Conservation (phyloP, 2,113 vertebrate genomes). For the Herpailurus yagouaroundi region DNA sequence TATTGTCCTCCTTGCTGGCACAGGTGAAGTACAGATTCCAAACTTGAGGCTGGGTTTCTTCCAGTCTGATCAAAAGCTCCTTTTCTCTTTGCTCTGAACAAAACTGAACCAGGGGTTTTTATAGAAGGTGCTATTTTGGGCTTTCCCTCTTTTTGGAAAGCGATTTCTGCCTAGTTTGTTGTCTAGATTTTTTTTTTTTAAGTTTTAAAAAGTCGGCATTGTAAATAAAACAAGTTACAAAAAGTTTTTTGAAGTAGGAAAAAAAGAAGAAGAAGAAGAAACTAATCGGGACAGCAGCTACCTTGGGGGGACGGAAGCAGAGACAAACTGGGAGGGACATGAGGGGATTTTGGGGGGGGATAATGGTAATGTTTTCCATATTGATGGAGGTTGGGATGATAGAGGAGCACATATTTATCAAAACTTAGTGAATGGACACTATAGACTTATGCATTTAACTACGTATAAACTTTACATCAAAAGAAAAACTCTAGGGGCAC, state of each 20-base stretch:
- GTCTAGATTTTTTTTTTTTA: not conserved
- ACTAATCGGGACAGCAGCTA: not conserved
- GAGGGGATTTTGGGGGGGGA: not conserved
- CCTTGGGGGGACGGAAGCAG: not conserved
- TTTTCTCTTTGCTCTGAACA: conserved; percentile 86
- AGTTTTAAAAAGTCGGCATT: conserved; percentile 77
- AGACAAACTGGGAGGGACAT: not conserved
- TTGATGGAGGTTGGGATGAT: not conserved
- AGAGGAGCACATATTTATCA: not conserved
- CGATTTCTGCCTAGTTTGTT: conserved; percentile 84
- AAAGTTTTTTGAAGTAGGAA: conserved; percentile 77
- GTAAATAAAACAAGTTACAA: conserved; percentile 87
- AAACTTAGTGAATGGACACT: not conserved
- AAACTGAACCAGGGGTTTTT: conserved; percentile 85
- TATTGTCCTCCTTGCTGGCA: conserved; percentile 89
- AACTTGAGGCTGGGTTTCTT: conserved; percentile 81
- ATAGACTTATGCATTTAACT: not conserved
- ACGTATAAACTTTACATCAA: not conserved
- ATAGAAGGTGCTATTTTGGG: conserved; percentile 82
- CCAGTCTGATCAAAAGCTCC: conserved; percentile 83
- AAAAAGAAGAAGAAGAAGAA: too few species aligned
- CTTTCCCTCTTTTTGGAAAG: conserved; percentile 79
- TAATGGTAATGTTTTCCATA: not conserved
- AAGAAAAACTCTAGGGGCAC: not conserved
- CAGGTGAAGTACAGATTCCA: conserved; percentile 83